Conservation (phyloP, 2,113 vertebrate genomes). For the Thymallus thymallus region DNA sequence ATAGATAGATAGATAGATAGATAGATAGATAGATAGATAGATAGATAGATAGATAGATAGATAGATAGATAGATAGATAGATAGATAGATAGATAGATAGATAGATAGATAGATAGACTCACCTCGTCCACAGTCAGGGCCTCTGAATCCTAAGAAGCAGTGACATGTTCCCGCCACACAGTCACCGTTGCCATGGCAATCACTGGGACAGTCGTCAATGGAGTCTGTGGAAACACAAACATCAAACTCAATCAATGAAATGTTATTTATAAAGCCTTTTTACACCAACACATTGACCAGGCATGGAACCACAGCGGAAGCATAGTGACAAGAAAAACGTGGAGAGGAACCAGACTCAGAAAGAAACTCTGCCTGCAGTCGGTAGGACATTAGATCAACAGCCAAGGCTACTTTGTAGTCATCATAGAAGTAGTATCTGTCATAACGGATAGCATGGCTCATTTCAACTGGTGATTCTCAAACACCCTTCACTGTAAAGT, state of each 20-base stretch:
- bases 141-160: slow-evolving; percentile 95
- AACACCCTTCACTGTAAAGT: too few species aligned
- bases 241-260: not conserved
- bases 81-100: slow-evolving; percentile 6
- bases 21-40: not conserved
- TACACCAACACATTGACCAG: too few species aligned
- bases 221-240: slow-evolving; percentile 78
- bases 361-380: too few species aligned
- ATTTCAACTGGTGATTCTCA: too few species aligned
- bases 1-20: too few species aligned
- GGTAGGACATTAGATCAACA: too few species aligned
- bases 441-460: too few species aligned
- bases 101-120: slow-evolving; percentile 46
- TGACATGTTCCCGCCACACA: slow-evolving; percentile 91
- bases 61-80: slow-evolving; percentile 19
- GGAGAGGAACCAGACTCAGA: too few species aligned
- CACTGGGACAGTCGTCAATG: slow-evolving; percentile 95
- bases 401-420: too few species aligned
- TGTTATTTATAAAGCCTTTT: not conserved
- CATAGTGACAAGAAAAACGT: too few species aligned
- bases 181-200: slow-evolving; percentile 97
- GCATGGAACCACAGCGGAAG: too few species aligned
- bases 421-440: too few species aligned
- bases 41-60: not conserved
- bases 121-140: slow-evolving; percentile 95